Evolutionary conservation across 2,797 vertebrate species (phyloP).

Genomic region (Onychomys torridus): DNA sequence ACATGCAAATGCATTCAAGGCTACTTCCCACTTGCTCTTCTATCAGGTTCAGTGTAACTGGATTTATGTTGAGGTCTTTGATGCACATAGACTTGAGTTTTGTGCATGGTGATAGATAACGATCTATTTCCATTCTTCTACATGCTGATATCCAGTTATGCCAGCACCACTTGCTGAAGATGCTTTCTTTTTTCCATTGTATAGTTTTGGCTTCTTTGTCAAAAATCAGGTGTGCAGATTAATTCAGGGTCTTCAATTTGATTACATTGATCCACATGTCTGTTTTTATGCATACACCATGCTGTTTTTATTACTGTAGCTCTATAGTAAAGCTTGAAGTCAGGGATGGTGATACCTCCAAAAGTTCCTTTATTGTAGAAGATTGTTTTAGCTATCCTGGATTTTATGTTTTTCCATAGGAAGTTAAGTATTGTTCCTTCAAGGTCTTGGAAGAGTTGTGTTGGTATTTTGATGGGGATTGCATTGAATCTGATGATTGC

Average conservation of each 20-base stretch:
- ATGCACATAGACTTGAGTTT: too few species aligned
- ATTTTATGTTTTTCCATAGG: not conserved
- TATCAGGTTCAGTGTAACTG: too few species aligned
- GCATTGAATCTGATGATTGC: not conserved
- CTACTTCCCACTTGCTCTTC: too few species aligned
- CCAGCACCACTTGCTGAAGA: not conserved
- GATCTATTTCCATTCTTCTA: not conserved
- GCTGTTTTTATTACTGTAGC: not conserved
- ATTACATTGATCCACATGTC: not conserved
- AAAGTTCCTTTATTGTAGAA: not conserved
- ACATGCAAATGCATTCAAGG: too few species aligned
- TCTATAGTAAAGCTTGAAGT: not conserved
- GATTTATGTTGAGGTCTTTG: too few species aligned
- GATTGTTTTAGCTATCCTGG: not conserved
- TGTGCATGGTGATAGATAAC: too few species aligned
- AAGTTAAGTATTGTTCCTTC: not conserved
- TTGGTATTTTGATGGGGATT: not conserved
- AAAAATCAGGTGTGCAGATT: not conserved
- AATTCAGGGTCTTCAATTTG: not conserved
- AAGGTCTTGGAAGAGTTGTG: not conserved
- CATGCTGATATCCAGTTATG: not conserved
- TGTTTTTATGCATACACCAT: not conserved
- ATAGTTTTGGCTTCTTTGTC: not conserved
- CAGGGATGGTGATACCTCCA: not conserved
- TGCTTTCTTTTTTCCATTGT: not conserved